Percentiles rank a stretch among this genome's conserved stretches.
phyloP scores from a whole-genome alignment of 1,140 invertebrate genomes.

The Ephestia elutella region DNA sequence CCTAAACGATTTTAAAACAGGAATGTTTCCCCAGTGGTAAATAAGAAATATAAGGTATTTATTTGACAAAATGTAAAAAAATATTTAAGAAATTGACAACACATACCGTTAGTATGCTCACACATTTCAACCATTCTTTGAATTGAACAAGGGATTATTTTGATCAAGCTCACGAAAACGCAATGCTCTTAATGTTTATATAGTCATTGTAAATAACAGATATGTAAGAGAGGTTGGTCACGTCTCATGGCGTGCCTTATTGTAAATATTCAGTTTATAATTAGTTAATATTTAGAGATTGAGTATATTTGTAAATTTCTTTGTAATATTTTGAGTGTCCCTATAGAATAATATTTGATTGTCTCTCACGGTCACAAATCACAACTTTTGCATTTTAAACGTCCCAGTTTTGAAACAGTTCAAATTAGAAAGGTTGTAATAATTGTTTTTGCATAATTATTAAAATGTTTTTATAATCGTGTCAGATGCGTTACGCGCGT shows the following conservation, averaged over 20 bases:
- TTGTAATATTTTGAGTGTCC: conserved; percentile 69
- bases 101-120: conserved; percentile 27
- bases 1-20: conserved; percentile 21
- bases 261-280: conserved; percentile 75
- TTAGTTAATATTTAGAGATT: conserved; percentile 69
- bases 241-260: conserved; percentile 59
- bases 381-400: conserved; percentile 66
- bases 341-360: conserved; percentile 61
- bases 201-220: conserved; percentile 74
- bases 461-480: conserved; percentile 48
- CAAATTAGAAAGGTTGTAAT: conserved; percentile 54
- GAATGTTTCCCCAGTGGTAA: conserved; percentile 31
- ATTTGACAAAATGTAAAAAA: conserved; percentile 5
- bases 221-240: conserved; percentile 56
- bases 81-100: conserved; percentile 25
- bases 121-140: neutral
- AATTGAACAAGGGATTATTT: conserved; percentile 61
- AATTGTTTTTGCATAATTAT: conserved; percentile 57
- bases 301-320: conserved; percentile 73
- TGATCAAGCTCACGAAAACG: conserved; percentile 63
- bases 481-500: conserved; percentile 50
- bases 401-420: conserved; percentile 44
- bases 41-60: conserved; percentile 18
- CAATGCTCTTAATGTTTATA: conserved; percentile 67
- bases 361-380: conserved; percentile 72